Conservation (phyloP, 2,888 invertebrate species). For the Caenorhabditis parvicauda region DNA sequence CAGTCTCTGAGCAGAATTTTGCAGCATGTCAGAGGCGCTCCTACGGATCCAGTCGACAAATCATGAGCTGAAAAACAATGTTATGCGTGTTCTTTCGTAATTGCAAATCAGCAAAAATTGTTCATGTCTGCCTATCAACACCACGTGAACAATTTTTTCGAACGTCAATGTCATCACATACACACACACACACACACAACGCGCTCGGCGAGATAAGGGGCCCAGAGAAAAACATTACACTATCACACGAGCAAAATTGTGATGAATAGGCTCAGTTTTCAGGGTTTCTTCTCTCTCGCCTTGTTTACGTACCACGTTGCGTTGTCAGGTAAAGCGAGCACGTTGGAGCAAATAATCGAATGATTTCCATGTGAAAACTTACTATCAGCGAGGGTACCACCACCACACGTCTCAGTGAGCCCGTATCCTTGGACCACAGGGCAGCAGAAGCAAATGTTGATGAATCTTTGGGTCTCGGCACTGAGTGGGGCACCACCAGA, state of each 20-base stretch:
- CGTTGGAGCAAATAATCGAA: too few relatives aligned
- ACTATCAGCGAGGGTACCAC: slow-evolving; percentile 70
- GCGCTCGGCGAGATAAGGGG: too few relatives aligned
- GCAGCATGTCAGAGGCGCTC: slow-evolving; percentile 80
- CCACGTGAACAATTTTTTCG: neutral
- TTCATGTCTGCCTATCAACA: neutral
- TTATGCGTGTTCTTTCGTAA: neutral
- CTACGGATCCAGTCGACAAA: slow-evolving; percentile 79
- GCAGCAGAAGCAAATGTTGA: slow-evolving; percentile 84
- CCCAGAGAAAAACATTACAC: too few relatives aligned
- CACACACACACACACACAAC: too few relatives aligned
- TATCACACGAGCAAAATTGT: too few relatives aligned
- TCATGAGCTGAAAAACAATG: slow-evolving; percentile 66
- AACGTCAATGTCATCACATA: too few relatives aligned
- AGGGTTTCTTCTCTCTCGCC: too few relatives aligned
- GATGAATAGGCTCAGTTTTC: too few relatives aligned
- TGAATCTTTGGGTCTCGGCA: slow-evolving; percentile 86
- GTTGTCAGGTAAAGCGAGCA: too few relatives aligned
- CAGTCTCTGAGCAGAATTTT: slow-evolving; percentile 85
- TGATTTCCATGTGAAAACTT: too few relatives aligned
- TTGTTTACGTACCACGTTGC: too few relatives aligned
- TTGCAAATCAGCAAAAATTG: neutral
- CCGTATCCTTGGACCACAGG: slow-evolving; percentile 84
- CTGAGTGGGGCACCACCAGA: slow-evolving; percentile 92
- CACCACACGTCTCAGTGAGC: slow-evolving; percentile 92